Conservation (phyloP, 2,888 invertebrate species). For the Clanis bilineata region DNA sequence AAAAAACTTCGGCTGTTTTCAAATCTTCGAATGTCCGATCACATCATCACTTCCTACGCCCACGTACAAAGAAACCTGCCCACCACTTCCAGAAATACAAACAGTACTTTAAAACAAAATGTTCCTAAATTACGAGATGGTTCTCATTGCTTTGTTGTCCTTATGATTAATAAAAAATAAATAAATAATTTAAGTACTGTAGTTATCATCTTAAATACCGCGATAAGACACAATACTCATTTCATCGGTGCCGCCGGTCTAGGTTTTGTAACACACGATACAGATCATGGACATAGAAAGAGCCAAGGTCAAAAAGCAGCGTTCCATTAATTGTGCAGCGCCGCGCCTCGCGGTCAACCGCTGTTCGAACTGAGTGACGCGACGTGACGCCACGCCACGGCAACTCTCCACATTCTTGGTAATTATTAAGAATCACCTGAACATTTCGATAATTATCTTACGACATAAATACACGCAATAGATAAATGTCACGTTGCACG, state of each 20-base stretch:
- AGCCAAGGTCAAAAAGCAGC: conserved; percentile 45
- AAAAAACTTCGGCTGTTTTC: conserved; percentile 28
- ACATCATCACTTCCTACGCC: background rate
- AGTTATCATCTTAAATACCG: background rate
- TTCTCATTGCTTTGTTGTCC: background rate
- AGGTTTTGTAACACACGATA: conserved; percentile 35
- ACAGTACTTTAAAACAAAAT: background rate
- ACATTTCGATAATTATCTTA: conserved; percentile 21
- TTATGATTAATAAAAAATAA: background rate
- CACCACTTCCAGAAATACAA: background rate
- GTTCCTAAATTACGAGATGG: background rate
- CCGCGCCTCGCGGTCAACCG: conserved; percentile 14
- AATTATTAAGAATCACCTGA: conserved; percentile 37
- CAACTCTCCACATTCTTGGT: conserved; percentile 14
- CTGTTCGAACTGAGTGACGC: too few species aligned
- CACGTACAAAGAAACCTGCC: background rate
- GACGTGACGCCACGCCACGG: too few species aligned
- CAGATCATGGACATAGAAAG: conserved; percentile 42
- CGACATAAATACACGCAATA: conserved; percentile 34
- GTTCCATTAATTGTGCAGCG: conserved; percentile 30
- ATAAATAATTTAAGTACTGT: background rate
- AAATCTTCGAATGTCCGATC: conserved; percentile 24
- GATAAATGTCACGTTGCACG: conserved; percentile 42
- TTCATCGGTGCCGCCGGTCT: conserved; percentile 25
- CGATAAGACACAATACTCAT: conserved; percentile 27